Percentiles rank a stretch among this genome's conserved stretches.
Conservation (phyloP, 2,113 vertebrate genomes). For the Spilogale gracilis region DNA sequence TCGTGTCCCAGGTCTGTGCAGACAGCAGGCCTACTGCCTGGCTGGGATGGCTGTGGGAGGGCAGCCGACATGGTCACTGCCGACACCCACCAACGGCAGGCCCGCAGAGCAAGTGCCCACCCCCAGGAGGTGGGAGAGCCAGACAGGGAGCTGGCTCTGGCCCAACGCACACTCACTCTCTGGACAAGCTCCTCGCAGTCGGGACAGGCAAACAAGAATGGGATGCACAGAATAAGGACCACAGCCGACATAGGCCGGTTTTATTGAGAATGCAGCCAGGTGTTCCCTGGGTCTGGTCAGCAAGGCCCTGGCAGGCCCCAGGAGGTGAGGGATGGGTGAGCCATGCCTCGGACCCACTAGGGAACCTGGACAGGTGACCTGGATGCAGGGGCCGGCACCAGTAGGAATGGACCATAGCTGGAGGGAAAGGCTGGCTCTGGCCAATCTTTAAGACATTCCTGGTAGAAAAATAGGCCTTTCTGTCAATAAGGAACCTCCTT, state of each 20-base stretch:
- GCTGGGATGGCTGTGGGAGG: background rate
- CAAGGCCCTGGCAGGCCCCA: background rate
- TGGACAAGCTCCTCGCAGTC: background rate
- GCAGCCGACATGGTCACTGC: background rate
- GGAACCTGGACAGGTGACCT: background rate
- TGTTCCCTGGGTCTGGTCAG: background rate
- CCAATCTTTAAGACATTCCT: conserved; percentile 47
- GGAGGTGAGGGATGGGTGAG: rapidly evolving
- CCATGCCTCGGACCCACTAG: rapidly evolving
- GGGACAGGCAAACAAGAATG: background rate
- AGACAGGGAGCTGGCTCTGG: rapidly evolving
- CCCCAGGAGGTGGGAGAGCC: rapidly evolving
- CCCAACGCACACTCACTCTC: rapidly evolving
- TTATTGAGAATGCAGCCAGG: conserved; percentile 16
- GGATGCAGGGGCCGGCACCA: conserved; percentile 19
- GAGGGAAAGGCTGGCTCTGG: background rate
- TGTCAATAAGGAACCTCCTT: background rate
- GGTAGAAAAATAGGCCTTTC: conserved; percentile 35
- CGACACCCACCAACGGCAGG: rapidly evolving
- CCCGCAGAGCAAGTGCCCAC: background rate
- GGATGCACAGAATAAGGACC: background rate
- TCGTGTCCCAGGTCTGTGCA: rapidly evolving
- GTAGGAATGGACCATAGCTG: conserved; percentile 64
- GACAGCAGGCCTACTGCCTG: background rate
- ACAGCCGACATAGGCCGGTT: rapidly evolving